Percentiles rank a stretch among this genome's conserved stretches.
Evolutionary conservation across 2,888 invertebrate genomes (phyloP).

Genomic region (Pomacea canaliculata): DNA sequence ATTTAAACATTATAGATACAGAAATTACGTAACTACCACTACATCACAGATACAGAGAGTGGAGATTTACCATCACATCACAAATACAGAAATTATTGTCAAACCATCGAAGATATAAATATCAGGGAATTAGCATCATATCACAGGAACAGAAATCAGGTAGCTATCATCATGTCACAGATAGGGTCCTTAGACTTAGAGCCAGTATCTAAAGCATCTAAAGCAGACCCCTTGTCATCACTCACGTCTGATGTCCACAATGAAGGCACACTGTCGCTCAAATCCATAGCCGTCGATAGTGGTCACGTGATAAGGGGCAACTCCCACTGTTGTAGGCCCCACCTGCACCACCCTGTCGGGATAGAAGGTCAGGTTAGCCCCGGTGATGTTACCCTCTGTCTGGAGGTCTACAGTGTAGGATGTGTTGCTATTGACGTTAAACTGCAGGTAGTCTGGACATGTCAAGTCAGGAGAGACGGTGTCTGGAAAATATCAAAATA

Average conservation of each 20-base stretch:
- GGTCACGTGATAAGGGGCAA: conserved; percentile 1
- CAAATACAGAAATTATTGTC: too few species aligned
- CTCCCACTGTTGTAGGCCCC: background rate
- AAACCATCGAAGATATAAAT: too few species aligned
- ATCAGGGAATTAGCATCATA: too few species aligned
- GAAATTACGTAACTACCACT: too few species aligned
- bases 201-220: too few species aligned
- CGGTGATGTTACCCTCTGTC: background rate
- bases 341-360: background rate
- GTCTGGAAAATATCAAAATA: background rate
- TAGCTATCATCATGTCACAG: too few species aligned
- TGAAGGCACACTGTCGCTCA: conserved; percentile 21
- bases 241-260: conserved; percentile 20
- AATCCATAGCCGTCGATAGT: conserved; percentile 15
- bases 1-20: too few species aligned
- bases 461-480: background rate
- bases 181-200: too few species aligned
- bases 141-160: too few species aligned
- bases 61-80: too few species aligned
- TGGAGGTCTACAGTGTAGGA: background rate
- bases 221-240: background rate
- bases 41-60: too few species aligned
- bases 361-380: background rate
- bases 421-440: background rate
- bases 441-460: conserved; percentile 3